phyloP scores from a whole-genome alignment of 2,888 invertebrate genomes.

The Diogma glabrata region DNA sequence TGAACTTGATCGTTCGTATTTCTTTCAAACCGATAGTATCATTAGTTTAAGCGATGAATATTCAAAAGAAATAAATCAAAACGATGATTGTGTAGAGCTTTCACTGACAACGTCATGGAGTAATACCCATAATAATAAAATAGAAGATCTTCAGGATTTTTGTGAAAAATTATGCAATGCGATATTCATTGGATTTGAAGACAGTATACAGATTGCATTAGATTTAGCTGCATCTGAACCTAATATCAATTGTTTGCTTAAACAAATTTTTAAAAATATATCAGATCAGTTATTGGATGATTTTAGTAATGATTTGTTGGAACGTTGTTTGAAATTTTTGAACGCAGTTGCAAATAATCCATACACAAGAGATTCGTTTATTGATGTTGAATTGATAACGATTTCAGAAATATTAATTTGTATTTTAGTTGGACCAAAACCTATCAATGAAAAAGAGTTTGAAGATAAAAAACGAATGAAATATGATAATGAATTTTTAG shows the following conservation, averaged over 20 bases:
- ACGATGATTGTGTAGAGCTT: constrained; percentile 22
- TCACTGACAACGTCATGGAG: constrained; percentile 28
- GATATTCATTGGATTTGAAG: constrained; percentile 26
- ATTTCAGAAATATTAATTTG: background rate
- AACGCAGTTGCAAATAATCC: constrained; percentile 1
- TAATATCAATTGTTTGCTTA: constrained; percentile 19
- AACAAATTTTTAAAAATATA: background rate
- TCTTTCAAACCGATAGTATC: constrained; percentile 26
- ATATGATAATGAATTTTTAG: too few relatives aligned
- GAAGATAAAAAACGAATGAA: constrained; percentile 2
- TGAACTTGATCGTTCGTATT: constrained; percentile 31
- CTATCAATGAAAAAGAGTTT: too few relatives aligned
- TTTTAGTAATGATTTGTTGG: background rate
- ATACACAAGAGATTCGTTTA: background rate
- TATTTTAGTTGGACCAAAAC: constrained; percentile 1
- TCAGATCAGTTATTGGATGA: background rate
- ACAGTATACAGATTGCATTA: constrained; percentile 24
- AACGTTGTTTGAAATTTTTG: background rate
- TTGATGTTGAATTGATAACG: constrained; percentile 4
- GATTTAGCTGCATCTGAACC: constrained; percentile 21
- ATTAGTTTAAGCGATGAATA: constrained; percentile 34
- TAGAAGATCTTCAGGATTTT: constrained; percentile 22
- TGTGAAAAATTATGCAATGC: constrained; percentile 28
- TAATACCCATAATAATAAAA: constrained; percentile 21
- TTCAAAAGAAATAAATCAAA: constrained; percentile 23